Conservation (phyloP, 2,888 invertebrate genomes). For the Mellilla xanthometata region DNA sequence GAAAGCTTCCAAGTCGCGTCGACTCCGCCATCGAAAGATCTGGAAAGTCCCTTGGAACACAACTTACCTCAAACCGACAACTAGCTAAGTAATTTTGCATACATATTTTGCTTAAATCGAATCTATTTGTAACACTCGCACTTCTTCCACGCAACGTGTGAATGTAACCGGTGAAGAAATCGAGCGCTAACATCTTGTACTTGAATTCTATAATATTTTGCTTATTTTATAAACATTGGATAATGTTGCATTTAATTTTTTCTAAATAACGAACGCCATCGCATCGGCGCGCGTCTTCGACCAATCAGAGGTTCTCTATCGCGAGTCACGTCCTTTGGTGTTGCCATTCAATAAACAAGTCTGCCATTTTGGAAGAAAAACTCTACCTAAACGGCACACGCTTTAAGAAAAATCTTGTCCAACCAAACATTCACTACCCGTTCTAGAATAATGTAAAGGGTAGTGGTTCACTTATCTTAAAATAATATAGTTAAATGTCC, state of each 20-base stretch:
- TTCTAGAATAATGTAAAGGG: constrained; percentile 26
- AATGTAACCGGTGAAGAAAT: constrained; percentile 26
- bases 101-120: constrained; percentile 72
- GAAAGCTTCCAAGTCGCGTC: background rate
- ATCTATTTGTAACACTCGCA: constrained; percentile 31
- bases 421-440: constrained; percentile 22
- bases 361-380: constrained; percentile 21
- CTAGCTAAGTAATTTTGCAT: constrained; percentile 70
- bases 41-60: constrained; percentile 24
- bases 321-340: constrained; percentile 38
- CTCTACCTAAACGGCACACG: constrained; percentile 7
- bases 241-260: constrained; percentile 57
- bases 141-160: constrained; percentile 14
- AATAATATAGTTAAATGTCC: constrained; percentile 28
- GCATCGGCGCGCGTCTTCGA: constrained; percentile 30
- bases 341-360: constrained; percentile 28
- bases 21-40: background rate
- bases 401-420: constrained; percentile 21
- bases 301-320: constrained; percentile 31
- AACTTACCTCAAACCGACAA: constrained; percentile 64
- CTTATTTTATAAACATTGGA: constrained; percentile 64
- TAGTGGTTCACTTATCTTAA: constrained; percentile 28
- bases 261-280: constrained; percentile 32
- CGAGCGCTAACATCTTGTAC: constrained; percentile 46
- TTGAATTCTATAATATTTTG: constrained; percentile 64